Evolutionary conservation across 2,113 vertebrate species (phyloP).

Genomic region (Rhynchomys soricoides): DNA sequence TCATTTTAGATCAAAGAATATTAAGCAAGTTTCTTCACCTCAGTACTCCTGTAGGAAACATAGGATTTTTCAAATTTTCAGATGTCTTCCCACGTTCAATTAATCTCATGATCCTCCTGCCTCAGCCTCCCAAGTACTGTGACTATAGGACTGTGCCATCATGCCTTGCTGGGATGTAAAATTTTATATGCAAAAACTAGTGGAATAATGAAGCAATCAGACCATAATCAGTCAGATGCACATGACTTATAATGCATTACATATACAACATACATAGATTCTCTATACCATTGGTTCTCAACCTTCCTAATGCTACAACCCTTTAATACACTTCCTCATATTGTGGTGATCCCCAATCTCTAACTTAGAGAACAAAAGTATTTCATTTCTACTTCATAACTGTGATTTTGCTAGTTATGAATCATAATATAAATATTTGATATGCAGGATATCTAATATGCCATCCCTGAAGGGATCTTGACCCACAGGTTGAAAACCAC

Average conservation of each 20-base stretch:
- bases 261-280: not conserved
- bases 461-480: not conserved
- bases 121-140: not conserved
- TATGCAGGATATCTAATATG: not conserved
- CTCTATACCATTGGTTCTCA: not conserved
- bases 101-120: not conserved
- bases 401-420: not conserved
- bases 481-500: not conserved
- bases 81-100: not conserved
- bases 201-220: slow-evolving; percentile 24
- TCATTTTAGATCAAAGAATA: slow-evolving; percentile 33
- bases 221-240: not conserved
- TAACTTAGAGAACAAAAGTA: too few relatives aligned
- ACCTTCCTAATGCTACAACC: not conserved
- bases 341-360: not conserved
- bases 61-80: not conserved
- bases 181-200: not conserved
- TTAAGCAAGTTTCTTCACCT: slow-evolving; percentile 46
- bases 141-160: not conserved
- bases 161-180: not conserved
- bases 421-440: not conserved
- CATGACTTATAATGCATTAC: not conserved
- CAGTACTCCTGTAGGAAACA: not conserved
- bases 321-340: not conserved
- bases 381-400: not conserved